A percentile compares a stretch with the other conserved stretches of the same genome.
These are phyloP conservation scores for Oopsacas minuta DNA, from an alignment of 37 sponge, comb jelly and placozoan genomes.

Conservation along the genomic window DNA sequence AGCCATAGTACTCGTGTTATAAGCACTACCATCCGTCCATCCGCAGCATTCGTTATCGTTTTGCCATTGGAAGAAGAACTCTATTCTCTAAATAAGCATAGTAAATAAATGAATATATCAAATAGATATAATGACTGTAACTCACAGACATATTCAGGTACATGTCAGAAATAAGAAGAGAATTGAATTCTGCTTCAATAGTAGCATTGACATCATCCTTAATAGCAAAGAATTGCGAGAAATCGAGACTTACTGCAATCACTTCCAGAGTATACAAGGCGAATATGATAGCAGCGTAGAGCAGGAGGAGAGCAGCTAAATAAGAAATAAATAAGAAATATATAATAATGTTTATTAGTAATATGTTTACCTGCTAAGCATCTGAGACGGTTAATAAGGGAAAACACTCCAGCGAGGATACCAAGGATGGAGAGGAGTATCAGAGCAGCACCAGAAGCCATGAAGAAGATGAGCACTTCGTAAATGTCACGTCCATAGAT, in stretches of 20 bases:
- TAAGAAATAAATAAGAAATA: not conserved
- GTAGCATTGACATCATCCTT: not conserved
- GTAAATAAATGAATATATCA: not conserved
- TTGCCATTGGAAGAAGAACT: not conserved
- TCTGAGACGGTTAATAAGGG: not conserved
- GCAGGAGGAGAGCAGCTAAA: not conserved
- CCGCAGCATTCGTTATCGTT: not conserved
- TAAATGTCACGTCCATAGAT: not conserved
- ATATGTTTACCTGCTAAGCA: not conserved
- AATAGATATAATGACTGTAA: not conserved
- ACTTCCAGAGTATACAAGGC: not conserved
- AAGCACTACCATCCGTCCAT: not conserved
- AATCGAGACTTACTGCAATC: not conserved
- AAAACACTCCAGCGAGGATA: not conserved
- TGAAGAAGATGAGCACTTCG: not conserved
- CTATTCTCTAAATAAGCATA: not conserved
- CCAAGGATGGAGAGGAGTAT: not conserved
- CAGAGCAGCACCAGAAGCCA: not conserved
- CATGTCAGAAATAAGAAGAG: not conserved
- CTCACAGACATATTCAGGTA: no score
- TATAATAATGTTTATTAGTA: not conserved
- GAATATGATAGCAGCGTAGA: not conserved
- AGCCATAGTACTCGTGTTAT: not conserved
- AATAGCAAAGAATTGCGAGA: not conserved
- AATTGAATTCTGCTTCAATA: not conserved